phyloP scores from a whole-genome alignment of 2,797 vertebrate genomes.

The Coregonus sp. region DNA sequence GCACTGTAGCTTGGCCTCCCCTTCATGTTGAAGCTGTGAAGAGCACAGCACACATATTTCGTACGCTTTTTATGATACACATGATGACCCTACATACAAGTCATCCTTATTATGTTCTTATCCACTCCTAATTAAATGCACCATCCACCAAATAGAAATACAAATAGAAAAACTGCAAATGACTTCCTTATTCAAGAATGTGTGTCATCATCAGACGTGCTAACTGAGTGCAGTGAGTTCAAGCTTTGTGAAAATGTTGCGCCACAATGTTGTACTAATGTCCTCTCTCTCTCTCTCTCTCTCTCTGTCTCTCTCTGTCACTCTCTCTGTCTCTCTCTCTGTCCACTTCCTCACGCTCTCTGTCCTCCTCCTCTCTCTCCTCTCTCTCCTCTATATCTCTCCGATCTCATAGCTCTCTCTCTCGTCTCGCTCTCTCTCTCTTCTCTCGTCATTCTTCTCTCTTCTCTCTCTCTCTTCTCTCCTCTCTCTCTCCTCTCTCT shows the following conservation, averaged over 20 bases:
- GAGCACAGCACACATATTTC: not conserved
- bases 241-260: conserved; percentile 5
- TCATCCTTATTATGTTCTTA: not conserved
- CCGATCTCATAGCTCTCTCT: too few relatives aligned
- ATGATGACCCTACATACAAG: not conserved
- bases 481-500: too few relatives aligned
- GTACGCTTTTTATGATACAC: not conserved
- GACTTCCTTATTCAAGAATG: conserved; percentile 22
- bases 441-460: too few relatives aligned
- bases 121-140: not conserved
- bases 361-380: too few relatives aligned
- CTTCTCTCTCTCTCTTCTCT: too few relatives aligned
- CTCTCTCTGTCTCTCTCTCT: not conserved
- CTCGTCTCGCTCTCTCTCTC: too few relatives aligned
- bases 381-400: too few relatives aligned
- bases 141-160: not conserved
- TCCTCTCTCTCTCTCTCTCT: not conserved
- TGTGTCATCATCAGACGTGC: conserved; percentile 16
- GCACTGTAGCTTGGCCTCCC: conserved; percentile 31
- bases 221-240: conserved; percentile 29
- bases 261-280: conserved; percentile 1
- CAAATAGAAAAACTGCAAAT: not conserved
- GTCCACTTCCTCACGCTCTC: too few relatives aligned
- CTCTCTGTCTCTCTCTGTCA: not conserved
- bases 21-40: not conserved